Percentiles rank a stretch among this genome's conserved stretches.
Conservation (phyloP, 2,888 invertebrate genomes). For the Globia sparganii region DNA sequence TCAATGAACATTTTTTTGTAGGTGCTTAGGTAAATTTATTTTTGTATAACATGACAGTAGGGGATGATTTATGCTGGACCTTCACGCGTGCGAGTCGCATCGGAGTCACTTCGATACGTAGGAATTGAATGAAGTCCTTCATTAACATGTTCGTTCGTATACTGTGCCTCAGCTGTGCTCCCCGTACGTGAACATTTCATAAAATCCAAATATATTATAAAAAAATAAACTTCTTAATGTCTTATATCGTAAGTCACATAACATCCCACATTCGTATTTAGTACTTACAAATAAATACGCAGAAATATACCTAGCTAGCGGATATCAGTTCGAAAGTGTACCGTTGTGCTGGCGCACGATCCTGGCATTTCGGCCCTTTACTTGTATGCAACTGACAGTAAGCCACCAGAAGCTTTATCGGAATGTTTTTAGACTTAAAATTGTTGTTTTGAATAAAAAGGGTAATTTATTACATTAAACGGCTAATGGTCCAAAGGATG, state of each 20-base stretch:
- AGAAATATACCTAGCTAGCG: conserved; percentile 9
- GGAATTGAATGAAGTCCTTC: background rate
- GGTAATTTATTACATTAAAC: conserved; percentile 2
- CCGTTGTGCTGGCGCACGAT: conserved; percentile 71
- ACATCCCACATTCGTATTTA: conserved; percentile 14
- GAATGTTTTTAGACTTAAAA: conserved; percentile 11
- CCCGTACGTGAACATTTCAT: no score
- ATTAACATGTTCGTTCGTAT: background rate
- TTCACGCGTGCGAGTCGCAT: background rate
- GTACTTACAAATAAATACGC: conserved; percentile 16
- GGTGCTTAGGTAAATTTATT: background rate
- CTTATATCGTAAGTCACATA: background rate
- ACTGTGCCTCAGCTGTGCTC: background rate
- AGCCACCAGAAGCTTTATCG: conserved; percentile 33
- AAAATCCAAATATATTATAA: background rate
- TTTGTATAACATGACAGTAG: background rate
- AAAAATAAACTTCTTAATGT: background rate
- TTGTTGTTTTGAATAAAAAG: conserved; percentile 17
- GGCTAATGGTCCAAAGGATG: background rate
- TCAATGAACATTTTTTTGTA: background rate
- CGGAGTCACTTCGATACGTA: background rate
- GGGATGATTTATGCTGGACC: background rate
- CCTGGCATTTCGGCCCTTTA: conserved; percentile 72
- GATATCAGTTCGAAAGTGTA: conserved; percentile 42
- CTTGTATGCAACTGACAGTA: conserved; percentile 58